Evolutionary conservation across 2,888 invertebrate genomes (phyloP).

Genomic region (Periphyllus acericola): DNA sequence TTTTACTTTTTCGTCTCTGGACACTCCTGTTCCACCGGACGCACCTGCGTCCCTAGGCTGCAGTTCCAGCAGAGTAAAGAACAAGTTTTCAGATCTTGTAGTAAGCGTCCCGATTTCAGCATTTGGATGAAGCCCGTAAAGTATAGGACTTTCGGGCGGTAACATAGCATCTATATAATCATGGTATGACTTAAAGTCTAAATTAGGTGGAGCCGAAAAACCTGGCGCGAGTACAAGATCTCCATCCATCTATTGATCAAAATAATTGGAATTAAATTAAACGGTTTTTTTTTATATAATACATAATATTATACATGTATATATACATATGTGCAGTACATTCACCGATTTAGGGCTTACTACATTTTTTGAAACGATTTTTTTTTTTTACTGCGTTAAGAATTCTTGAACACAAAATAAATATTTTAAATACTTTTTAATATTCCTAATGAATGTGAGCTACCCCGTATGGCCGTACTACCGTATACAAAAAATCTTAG

Average conservation of each 20-base stretch:
- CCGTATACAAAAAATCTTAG: no score
- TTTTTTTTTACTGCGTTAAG: no score
- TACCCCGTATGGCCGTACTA: no score
- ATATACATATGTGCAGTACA: no score
- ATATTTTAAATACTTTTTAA: no score
- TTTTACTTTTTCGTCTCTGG: slow-evolving; percentile 82
- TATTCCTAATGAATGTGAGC: no score
- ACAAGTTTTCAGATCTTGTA: slow-evolving; percentile 84
- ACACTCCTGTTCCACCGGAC: slow-evolving; percentile 75
- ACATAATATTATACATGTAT: slow-evolving; percentile 58
- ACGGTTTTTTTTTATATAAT: neutral
- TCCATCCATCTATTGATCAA: slow-evolving; percentile 76
- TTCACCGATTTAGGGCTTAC: no score
- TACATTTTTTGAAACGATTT: no score
- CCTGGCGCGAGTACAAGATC: slow-evolving; percentile 84
- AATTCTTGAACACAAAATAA: no score
- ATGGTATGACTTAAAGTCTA: slow-evolving; percentile 88
- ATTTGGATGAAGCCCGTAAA: slow-evolving; percentile 95
- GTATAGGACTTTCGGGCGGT: slow-evolving; percentile 87
- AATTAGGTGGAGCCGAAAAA: slow-evolving; percentile 87
- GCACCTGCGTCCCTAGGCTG: slow-evolving; percentile 86
- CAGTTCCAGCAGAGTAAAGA: slow-evolving; percentile 86
- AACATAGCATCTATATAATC: slow-evolving; percentile 86
- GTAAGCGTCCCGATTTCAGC: slow-evolving; percentile 95
- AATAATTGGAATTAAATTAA: slow-evolving; percentile 8